A percentile compares a stretch with the other conserved stretches of the same genome.
Conservation (phyloP, 1,140 invertebrate species). For the Zaprionus africanus region DNA sequence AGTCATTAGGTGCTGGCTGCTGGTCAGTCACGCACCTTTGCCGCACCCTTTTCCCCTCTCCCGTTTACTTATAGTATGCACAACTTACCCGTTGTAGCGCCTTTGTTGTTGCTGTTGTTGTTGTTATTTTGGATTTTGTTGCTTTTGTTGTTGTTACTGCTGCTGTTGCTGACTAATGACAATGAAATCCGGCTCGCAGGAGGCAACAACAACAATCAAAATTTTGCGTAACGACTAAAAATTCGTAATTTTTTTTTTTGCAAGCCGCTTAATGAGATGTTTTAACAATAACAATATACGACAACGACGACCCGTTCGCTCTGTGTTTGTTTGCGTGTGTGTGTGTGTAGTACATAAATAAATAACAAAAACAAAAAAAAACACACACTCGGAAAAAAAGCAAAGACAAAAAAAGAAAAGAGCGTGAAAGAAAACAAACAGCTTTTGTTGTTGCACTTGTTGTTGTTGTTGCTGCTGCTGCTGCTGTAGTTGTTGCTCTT, state of each 20-base stretch:
- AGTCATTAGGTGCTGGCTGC: constrained; percentile 13
- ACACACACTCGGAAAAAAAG: constrained; percentile 14
- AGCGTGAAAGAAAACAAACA: constrained; percentile 45
- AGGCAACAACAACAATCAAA: constrained; percentile 7
- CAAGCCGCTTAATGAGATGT: constrained; percentile 52
- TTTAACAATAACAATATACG: constrained; percentile 38
- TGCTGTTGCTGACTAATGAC: constrained; percentile 70
- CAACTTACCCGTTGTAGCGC: constrained; percentile 46
- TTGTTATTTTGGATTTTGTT: constrained; percentile 17
- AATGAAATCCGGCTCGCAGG: constrained; percentile 56
- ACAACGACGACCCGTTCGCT: not conserved
- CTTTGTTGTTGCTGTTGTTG: constrained; percentile 39
- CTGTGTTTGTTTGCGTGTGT: constrained; percentile 21
- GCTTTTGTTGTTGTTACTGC: constrained; percentile 24
- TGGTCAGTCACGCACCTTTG: constrained; percentile 2
- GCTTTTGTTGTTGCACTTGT: constrained; percentile 27
- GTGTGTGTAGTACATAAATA: constrained; percentile 37
- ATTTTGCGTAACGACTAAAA: constrained; percentile 69
- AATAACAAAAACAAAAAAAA: constrained; percentile 34
- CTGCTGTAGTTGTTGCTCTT: constrained; percentile 1
- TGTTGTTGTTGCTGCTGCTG: constrained; percentile 41
- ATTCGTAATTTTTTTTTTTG: constrained; percentile 43
- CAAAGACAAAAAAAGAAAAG: constrained; percentile 15
- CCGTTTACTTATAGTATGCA: not conserved
- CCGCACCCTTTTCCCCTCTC: not conserved